phyloP scores from a whole-genome alignment of 2,888 invertebrate species.

The Cabera pusaria region DNA sequence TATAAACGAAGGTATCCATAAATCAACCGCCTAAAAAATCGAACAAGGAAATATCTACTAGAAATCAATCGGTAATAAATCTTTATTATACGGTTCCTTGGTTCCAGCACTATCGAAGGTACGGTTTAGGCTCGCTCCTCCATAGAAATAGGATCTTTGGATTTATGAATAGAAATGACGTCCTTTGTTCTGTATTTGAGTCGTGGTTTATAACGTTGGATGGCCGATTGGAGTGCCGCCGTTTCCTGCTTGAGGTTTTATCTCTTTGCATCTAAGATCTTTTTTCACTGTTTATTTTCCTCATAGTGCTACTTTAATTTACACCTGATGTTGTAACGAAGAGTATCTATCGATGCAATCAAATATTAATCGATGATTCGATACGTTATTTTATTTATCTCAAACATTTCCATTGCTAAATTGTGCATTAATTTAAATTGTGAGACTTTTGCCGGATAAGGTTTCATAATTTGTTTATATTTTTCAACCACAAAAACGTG shows the following conservation, averaged over 20 bases:
- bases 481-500: no score
- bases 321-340: no score
- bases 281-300: no score
- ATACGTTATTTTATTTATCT: no score
- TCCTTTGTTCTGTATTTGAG: conserved; percentile 18
- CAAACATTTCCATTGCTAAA: no score
- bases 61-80: conserved; percentile 30
- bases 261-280: no score
- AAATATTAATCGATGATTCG: no score
- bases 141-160: conserved; percentile 17
- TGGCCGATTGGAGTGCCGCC: conserved; percentile 2
- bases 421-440: no score
- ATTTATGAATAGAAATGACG: conserved; percentile 25
- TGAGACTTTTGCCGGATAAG: no score
- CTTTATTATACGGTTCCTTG: conserved; percentile 31
- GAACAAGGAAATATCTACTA: conserved; percentile 25
- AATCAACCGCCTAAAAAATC: conserved; percentile 22
- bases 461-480: no score
- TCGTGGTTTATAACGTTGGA: conserved; percentile 13
- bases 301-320: no score
- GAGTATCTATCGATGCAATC: no score
- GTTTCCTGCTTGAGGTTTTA: conserved; percentile 1
- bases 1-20: conserved; percentile 21
- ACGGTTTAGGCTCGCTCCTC: conserved; percentile 11
- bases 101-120: conserved; percentile 25